A percentile compares a stretch with the other conserved stretches of the same genome.
These are phyloP conservation scores for Otolemur garnettii DNA, from an alignment of 2,113 vertebrate species.

Conservation along the genomic window DNA sequence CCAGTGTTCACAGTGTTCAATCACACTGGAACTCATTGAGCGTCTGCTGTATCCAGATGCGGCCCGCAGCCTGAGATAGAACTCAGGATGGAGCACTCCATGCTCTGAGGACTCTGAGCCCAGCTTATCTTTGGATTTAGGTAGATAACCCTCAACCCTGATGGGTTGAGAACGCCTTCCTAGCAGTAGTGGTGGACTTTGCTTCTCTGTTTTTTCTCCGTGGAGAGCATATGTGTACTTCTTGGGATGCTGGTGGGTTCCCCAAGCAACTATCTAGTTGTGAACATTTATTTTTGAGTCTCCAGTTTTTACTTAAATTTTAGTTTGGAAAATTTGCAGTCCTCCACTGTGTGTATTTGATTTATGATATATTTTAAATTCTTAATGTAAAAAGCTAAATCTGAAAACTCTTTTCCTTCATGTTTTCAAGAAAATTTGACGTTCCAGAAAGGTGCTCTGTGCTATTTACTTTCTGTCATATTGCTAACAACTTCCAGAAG, in stretches of 20 bases:
- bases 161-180: no score
- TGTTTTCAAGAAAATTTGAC: slow-evolving; percentile 27
- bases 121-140: not conserved
- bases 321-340: not conserved
- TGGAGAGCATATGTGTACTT: not conserved
- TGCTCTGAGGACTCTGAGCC: not conserved
- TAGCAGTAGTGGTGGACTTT: not conserved
- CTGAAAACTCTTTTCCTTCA: not conserved
- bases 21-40: not conserved
- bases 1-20: not conserved
- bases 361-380: slow-evolving; percentile 40
- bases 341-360: not conserved
- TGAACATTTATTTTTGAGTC: not conserved
- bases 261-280: not conserved
- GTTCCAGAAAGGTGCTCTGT: not conserved
- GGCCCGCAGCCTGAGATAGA: not conserved
- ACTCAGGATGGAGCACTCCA: accelerated
- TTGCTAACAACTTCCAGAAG: not conserved
- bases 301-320: not conserved
- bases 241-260: not conserved
- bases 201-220: not conserved
- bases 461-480: not conserved
- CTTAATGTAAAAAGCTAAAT: not conserved
- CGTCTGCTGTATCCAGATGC: not conserved
- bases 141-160: not conserved